These are phyloP conservation scores for Hydrozoanthus tunicans DNA, from an alignment of 64 coral and sea anemone species.

Conservation along the genomic window DNA sequence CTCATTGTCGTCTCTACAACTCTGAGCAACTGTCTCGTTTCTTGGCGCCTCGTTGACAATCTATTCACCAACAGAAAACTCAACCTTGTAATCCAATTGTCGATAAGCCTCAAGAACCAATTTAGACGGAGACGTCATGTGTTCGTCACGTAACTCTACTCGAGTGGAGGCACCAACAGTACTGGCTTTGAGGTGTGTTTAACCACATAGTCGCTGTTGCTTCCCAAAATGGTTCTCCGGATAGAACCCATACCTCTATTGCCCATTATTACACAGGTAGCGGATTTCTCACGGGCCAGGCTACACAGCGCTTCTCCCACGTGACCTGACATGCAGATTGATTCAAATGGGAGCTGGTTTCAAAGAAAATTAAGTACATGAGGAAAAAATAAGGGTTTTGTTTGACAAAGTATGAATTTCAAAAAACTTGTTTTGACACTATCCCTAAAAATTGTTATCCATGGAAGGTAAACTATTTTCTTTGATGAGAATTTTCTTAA, in stretches of 20 bases:
- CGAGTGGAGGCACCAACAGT: slow-evolving; percentile 4
- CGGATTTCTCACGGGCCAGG: background rate
- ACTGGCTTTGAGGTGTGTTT: slow-evolving; percentile 31
- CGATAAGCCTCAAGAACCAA: too few relatives aligned
- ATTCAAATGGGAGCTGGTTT: slow-evolving; percentile 27
- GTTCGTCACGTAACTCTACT: background rate
- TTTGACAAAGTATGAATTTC: background rate
- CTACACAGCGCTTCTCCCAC: slow-evolving; percentile 45
- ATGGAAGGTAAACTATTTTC: background rate
- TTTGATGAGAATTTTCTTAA: background rate
- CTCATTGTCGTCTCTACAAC: too few relatives aligned
- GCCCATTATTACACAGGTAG: slow-evolving; percentile 29
- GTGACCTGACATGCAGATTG: slow-evolving; percentile 39
- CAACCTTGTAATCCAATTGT: too few relatives aligned
- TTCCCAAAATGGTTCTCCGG: slow-evolving; percentile 9
- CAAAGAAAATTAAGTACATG: background rate
- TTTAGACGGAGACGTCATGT: background rate
- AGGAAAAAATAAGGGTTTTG: background rate
- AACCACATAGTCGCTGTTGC: slow-evolving; percentile 39
- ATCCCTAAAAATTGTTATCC: background rate
- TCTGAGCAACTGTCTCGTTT: too few relatives aligned
- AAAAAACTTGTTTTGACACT: background rate
- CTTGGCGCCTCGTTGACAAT: too few relatives aligned
- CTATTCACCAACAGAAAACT: too few relatives aligned
- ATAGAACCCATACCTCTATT: slow-evolving; percentile 18